Conservation (phyloP, 2,888 invertebrate species). For the Nemoura dubitans region DNA sequence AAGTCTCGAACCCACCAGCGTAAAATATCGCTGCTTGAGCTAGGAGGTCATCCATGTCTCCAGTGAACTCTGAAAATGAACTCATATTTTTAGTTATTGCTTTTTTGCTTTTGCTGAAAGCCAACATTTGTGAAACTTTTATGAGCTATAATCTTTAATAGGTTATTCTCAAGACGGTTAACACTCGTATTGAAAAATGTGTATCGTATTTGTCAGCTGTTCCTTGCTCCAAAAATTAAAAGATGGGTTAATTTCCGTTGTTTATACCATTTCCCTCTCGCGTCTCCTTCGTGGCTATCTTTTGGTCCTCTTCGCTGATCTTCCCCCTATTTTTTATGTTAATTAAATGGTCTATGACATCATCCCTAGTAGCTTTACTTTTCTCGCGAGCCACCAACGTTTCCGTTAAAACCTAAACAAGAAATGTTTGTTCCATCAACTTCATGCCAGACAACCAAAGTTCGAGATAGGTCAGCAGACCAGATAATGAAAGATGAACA, state of each 20-base stretch:
- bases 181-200: no score
- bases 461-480: not conserved
- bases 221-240: no score
- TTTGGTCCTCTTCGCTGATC: slow-evolving; percentile 24
- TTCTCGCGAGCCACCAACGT: slow-evolving; percentile 33
- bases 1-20: slow-evolving; percentile 54
- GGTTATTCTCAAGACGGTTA: no score
- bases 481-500: no score
- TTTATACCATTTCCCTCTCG: not conserved
- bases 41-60: slow-evolving; percentile 32
- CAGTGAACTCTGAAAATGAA: slow-evolving; percentile 40
- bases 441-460: no score
- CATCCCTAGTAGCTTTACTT: slow-evolving; percentile 27
- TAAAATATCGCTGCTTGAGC: slow-evolving; percentile 53
- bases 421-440: not conserved
- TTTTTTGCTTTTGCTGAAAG: no score
- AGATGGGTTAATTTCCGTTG: not conserved
- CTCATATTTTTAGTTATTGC: no score
- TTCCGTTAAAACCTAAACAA: slow-evolving; percentile 39
- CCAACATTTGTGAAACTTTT: no score
- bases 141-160: no score
- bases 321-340: slow-evolving; percentile 35
- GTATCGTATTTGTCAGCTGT: no score
- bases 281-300: not conserved
- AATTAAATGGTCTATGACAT: slow-evolving; percentile 39